Conservation (phyloP, 64 coral and sea anemone species). For the Actinia tenebrosa region DNA sequence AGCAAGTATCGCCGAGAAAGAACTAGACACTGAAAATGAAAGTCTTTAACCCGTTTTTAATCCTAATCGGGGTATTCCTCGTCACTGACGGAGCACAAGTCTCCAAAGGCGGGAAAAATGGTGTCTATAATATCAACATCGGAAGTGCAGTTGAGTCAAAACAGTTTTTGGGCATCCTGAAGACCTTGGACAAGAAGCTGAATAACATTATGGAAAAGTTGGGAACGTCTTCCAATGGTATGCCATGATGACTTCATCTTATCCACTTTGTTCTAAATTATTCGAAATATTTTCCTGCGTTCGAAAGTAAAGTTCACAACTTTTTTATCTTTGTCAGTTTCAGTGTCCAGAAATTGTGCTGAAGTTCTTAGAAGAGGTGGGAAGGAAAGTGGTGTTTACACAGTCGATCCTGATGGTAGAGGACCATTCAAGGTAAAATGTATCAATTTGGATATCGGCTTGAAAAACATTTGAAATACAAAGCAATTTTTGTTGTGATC, state of each 20-base stretch:
- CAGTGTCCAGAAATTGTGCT: background rate
- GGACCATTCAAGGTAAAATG: constrained; percentile 7
- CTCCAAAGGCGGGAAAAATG: background rate
- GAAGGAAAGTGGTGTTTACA: constrained; percentile 5
- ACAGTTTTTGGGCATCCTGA: background rate
- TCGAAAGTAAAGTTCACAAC: no score
- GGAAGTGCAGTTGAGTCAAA: background rate
- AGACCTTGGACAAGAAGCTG: background rate
- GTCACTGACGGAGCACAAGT: background rate
- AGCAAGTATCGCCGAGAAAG: background rate
- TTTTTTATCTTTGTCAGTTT: background rate
- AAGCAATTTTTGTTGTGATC: no score
- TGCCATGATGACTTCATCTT: no score
- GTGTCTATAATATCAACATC: background rate
- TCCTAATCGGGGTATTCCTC: background rate
- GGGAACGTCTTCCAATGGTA: background rate
- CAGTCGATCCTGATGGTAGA: background rate
- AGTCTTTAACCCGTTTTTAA: background rate
- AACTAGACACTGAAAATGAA: background rate
- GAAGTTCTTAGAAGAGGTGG: background rate
- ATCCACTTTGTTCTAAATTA: no score
- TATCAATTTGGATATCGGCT: background rate
- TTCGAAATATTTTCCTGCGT: no score
- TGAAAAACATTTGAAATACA: no score
- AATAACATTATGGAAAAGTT: background rate